phyloP scores from a whole-genome alignment of 2,888 invertebrate genomes.

The Horisme vitalbata region DNA sequence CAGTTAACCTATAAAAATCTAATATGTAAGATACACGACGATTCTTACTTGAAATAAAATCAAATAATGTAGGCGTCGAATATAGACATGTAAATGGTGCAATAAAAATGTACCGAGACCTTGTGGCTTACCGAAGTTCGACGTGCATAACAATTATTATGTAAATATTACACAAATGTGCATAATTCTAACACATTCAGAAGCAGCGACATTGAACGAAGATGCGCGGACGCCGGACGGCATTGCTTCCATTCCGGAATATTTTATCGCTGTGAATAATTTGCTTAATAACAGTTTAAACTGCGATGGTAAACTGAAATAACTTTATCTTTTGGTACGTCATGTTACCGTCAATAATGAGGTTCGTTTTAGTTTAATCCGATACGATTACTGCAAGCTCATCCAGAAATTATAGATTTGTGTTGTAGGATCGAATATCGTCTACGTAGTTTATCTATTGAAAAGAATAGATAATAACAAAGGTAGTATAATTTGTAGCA shows the following conservation, averaged over 20 bases:
- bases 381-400: slow-evolving; percentile 38
- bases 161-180: slow-evolving; percentile 30
- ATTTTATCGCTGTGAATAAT: too few relatives aligned
- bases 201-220: slow-evolving; percentile 8
- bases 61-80: slow-evolving; percentile 16
- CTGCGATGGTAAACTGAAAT: too few relatives aligned
- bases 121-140: slow-evolving; percentile 30
- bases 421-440: slow-evolving; percentile 30
- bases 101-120: slow-evolving; percentile 29
- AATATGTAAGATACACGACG: too few relatives aligned
- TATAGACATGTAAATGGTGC: slow-evolving; percentile 18
- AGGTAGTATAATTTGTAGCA: background rate
- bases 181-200: slow-evolving; percentile 24
- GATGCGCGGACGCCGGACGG: slow-evolving; percentile 11
- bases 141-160: slow-evolving; percentile 34
- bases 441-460: slow-evolving; percentile 15
- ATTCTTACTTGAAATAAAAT: too few relatives aligned
- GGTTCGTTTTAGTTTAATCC: slow-evolving; percentile 35
- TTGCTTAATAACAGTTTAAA: too few relatives aligned
- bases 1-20: too few relatives aligned
- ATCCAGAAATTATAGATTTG: slow-evolving; percentile 34
- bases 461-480: slow-evolving; percentile 5
- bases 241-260: too few relatives aligned
- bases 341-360: too few relatives aligned
- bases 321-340: too few relatives aligned